These are phyloP conservation scores for Flabesymbios commensalis DNA, from an alignment of 2,888 invertebrate genomes.

Conservation along the genomic window DNA sequence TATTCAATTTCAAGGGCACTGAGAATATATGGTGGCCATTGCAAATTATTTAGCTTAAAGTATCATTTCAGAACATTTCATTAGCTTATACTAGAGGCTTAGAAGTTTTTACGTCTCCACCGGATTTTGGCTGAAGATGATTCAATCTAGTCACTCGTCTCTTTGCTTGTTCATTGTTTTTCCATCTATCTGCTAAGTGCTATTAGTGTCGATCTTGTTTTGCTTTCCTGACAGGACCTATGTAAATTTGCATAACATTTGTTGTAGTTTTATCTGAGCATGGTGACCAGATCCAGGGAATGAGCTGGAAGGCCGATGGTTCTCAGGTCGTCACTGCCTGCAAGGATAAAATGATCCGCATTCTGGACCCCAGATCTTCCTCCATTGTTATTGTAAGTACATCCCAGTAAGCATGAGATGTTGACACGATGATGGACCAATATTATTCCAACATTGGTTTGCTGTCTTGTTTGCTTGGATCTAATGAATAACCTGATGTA, in stretches of 20 bases:
- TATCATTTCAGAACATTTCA: no score
- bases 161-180: neutral
- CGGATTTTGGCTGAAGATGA: neutral
- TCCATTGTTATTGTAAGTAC: constrained; percentile 41
- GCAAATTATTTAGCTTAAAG: no score
- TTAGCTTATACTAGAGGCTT: no score
- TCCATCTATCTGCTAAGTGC: no score
- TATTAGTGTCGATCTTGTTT: neutral
- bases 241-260: no score
- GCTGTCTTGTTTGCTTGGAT: neutral
- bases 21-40: no score
- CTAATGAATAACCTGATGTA: constrained; percentile 4
- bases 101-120: no score
- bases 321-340: constrained; percentile 69
- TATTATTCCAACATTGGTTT: neutral
- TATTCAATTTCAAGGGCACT: no score
- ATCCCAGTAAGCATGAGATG: no score
- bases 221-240: no score
- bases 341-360: constrained; percentile 62
- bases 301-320: constrained; percentile 90
- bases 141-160: neutral
- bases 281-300: constrained; percentile 84
- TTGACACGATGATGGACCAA: no score
- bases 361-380: constrained; percentile 59
- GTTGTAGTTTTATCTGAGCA: constrained; percentile 65